Conservation (phyloP, 2,113 vertebrate genomes). For the Platycercus adscitus region DNA sequence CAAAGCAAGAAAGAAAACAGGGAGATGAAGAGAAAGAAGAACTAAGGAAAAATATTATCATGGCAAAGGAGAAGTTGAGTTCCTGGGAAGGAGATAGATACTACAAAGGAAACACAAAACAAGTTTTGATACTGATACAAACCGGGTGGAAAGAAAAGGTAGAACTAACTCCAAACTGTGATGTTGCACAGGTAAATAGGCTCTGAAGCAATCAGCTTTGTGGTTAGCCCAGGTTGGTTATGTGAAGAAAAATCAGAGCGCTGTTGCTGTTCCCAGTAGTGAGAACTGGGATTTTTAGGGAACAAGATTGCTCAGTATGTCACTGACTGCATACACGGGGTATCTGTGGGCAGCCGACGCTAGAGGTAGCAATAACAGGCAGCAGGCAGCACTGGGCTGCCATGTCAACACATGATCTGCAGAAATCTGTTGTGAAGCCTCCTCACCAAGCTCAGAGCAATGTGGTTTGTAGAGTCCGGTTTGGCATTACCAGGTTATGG, state of each 20-base stretch:
- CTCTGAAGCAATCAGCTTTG: background rate
- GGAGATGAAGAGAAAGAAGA: background rate
- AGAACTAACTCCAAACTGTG: background rate
- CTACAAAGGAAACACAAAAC: background rate
- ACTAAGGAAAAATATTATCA: background rate
- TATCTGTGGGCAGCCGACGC: background rate
- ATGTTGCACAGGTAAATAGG: background rate
- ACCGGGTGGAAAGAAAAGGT: background rate
- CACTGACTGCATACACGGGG: background rate
- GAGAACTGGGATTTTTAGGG: background rate
- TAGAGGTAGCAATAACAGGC: background rate
- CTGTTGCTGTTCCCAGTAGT: background rate
- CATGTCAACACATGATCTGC: fast-evolving
- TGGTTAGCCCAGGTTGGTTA: background rate
- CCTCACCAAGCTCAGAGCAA: background rate
- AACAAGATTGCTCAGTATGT: background rate
- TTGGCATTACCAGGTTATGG: background rate
- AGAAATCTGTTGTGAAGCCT: background rate
- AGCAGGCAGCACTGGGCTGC: background rate
- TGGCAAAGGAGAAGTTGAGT: background rate
- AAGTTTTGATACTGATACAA: background rate
- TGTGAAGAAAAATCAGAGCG: background rate
- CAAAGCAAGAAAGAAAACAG: background rate
- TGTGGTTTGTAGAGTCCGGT: background rate
- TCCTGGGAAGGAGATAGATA: background rate